These are phyloP conservation scores for Spea bombifrons DNA, from an alignment of 2,113 vertebrate genomes.

Conservation along the genomic window DNA sequence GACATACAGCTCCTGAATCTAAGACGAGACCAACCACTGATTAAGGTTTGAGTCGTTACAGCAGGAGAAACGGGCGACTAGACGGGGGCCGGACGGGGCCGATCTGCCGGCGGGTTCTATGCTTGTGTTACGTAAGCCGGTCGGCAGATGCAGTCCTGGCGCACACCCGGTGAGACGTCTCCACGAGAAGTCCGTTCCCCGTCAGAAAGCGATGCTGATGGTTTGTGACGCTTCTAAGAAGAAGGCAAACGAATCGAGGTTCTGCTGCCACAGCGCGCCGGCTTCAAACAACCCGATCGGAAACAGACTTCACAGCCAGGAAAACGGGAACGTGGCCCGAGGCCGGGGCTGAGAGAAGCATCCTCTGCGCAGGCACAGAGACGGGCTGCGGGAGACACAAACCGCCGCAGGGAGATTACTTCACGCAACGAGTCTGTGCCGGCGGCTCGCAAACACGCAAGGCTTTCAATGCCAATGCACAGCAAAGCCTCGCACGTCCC, in stretches of 20 bases:
- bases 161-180: background rate
- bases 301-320: constrained; percentile 24
- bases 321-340: background rate
- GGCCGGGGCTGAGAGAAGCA: background rate
- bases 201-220: constrained; percentile 17
- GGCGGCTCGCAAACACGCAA: background rate
- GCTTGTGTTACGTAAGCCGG: too few species aligned
- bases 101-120: too few species aligned
- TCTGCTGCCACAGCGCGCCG: constrained; percentile 13
- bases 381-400: too few species aligned
- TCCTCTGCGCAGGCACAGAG: too few species aligned
- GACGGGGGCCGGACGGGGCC: too few species aligned
- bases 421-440: too few species aligned
- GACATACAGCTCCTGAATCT: too few species aligned
- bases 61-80: too few species aligned
- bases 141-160: too few species aligned
- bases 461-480: background rate
- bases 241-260: constrained; percentile 33
- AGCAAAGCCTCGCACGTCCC: background rate
- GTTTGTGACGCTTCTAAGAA: constrained; percentile 14
- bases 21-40: too few species aligned
- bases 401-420: too few species aligned
- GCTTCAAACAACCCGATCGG: constrained; percentile 21
- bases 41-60: too few species aligned
- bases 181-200: background rate